Conservation (phyloP, 1,140 invertebrate genomes). For the Dinothrombium tinctorium region DNA sequence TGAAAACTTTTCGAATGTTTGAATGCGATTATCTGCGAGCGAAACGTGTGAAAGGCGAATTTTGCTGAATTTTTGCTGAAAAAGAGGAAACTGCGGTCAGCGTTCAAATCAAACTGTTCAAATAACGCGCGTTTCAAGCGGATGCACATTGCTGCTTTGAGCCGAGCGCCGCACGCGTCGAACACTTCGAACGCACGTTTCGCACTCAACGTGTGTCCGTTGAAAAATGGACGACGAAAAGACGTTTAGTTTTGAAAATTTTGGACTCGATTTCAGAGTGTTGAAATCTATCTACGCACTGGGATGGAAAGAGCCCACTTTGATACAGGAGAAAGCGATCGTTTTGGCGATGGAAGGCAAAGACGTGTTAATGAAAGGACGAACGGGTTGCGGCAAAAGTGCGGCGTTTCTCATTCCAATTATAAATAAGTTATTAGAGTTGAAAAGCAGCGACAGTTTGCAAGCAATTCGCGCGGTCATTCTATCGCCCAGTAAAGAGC, state of each 20-base stretch:
- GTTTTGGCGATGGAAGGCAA: conserved; percentile 86
- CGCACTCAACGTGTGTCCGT: too few relatives aligned
- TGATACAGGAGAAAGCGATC: conserved; percentile 90
- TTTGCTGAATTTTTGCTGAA: too few relatives aligned
- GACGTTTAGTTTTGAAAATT: conserved; percentile 52
- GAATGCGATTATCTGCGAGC: too few relatives aligned
- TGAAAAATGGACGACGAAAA: conserved; percentile 29
- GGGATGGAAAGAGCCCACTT: conserved; percentile 72
- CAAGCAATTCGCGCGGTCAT: conserved; percentile 53
- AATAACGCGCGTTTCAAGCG: too few relatives aligned
- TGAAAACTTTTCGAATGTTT: too few relatives aligned
- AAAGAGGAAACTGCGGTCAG: too few relatives aligned
- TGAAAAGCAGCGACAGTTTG: conserved; percentile 24
- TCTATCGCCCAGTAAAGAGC: conserved; percentile 70
- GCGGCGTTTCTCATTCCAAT: conserved; percentile 83
- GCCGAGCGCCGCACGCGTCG: too few relatives aligned
- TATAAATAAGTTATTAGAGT: conserved; percentile 56
- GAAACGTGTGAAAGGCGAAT: too few relatives aligned
- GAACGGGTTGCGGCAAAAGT: conserved; percentile 98
- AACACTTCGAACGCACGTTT: too few relatives aligned
- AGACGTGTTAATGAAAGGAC: conserved; percentile 73
- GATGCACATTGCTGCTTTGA: too few relatives aligned
- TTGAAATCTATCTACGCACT: conserved; percentile 73
- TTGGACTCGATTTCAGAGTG: conserved; percentile 74
- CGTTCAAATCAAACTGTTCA: too few relatives aligned